phyloP scores from a whole-genome alignment of 2,888 invertebrate species.

The Tipula lateralis region DNA sequence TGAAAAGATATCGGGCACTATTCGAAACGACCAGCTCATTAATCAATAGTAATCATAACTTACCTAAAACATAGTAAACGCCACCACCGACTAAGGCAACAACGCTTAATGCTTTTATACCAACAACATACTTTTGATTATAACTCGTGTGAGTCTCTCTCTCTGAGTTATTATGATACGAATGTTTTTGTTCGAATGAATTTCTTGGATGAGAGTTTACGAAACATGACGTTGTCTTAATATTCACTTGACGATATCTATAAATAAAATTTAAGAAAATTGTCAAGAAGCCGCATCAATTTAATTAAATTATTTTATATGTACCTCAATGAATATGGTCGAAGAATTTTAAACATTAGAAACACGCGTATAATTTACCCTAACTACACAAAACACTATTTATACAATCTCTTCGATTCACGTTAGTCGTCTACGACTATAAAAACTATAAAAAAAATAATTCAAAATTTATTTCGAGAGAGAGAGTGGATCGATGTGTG shows the following conservation, averaged over 20 bases:
- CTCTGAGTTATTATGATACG: neutral
- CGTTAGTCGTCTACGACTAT: neutral
- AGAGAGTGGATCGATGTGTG: neutral
- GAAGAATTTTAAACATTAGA: neutral
- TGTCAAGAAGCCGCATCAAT: neutral
- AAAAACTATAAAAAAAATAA: no score
- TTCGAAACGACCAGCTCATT: no score
- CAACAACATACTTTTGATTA: neutral
- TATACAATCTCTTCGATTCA: neutral
- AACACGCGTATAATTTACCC: neutral
- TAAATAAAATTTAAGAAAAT: neutral
- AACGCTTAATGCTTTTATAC: neutral
- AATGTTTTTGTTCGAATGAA: slow-evolving; percentile 9
- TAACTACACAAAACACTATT: neutral
- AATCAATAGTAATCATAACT: neutral
- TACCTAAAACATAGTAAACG: neutral
- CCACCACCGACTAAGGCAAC: neutral
- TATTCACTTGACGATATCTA: neutral
- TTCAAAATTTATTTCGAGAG: neutral
- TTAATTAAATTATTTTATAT: neutral
- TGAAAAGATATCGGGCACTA: no score
- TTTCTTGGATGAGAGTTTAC: neutral
- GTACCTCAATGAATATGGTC: neutral
- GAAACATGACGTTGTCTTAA: neutral
- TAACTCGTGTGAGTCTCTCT: neutral